These are phyloP conservation scores for Pantherophis alleghaniensis DNA, from an alignment of 2,797 vertebrate species.

Conservation along the genomic window DNA sequence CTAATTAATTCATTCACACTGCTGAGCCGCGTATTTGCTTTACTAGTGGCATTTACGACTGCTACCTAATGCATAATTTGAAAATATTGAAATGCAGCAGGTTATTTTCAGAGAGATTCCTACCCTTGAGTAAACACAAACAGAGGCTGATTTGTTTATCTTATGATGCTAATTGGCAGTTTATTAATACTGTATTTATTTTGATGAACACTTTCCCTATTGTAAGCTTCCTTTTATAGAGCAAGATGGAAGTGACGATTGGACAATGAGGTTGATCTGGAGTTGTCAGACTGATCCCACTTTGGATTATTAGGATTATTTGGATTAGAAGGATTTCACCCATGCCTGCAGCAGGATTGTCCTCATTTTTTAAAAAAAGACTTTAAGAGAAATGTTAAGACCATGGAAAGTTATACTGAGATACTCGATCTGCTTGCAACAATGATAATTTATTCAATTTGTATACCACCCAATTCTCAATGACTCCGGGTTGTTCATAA, in stretches of 20 bases:
- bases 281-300: not conserved
- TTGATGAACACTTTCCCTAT: not conserved
- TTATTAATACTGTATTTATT: conserved; percentile 42
- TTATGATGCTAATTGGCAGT: conserved; percentile 45
- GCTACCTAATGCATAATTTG: conserved; percentile 46
- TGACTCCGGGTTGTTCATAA: not conserved
- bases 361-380: not conserved
- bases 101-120: conserved; percentile 62
- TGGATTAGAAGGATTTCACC: not conserved
- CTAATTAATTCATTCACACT: conserved; percentile 68
- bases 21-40: conserved; percentile 64
- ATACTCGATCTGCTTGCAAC: not conserved
- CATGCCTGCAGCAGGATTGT: not conserved
- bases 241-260: not conserved
- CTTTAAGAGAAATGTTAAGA: not conserved
- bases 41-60: conserved; percentile 65
- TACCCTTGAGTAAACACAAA: conserved; percentile 54
- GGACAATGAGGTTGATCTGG: too few relatives aligned
- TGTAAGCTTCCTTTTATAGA: conserved; percentile 7
- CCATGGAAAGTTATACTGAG: not conserved
- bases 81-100: conserved; percentile 63
- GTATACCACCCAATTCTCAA: not conserved
- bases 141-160: conserved; percentile 62
- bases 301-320: not conserved
- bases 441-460: not conserved